Conservation (phyloP, 2,888 invertebrate species). For the Noctuana brunneofusca region DNA sequence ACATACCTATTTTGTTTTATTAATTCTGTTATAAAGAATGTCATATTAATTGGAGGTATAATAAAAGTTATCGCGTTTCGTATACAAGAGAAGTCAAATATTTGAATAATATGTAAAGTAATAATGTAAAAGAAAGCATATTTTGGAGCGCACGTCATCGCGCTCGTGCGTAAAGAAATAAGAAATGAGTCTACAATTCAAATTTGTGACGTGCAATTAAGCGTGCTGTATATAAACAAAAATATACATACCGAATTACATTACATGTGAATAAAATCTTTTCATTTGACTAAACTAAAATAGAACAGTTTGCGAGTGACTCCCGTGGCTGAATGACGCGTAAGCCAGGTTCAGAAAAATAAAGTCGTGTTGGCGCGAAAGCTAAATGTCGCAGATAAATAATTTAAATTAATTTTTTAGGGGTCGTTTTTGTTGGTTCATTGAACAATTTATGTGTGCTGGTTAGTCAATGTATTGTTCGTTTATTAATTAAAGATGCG, state of each 20-base stretch:
- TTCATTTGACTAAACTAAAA: conserved; percentile 63
- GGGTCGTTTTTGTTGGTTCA: not conserved
- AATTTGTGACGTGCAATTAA: conserved; percentile 37
- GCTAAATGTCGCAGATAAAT: conserved; percentile 36
- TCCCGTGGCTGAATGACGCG: conserved; percentile 57
- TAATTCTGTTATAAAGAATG: too few species aligned
- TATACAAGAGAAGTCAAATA: too few species aligned
- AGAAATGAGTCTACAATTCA: conserved; percentile 27
- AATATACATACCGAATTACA: conserved; percentile 50
- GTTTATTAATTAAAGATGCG: conserved; percentile 47
- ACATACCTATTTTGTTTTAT: too few species aligned
- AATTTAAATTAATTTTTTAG: not conserved
- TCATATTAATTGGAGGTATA: too few species aligned
- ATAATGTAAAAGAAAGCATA: not conserved
- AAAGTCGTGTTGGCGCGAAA: conserved; percentile 54
- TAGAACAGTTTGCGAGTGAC: conserved; percentile 71
- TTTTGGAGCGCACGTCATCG: not conserved
- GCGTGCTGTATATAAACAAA: conserved; percentile 43
- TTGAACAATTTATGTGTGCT: conserved; percentile 38
- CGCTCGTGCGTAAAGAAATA: conserved; percentile 7
- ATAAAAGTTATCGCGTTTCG: too few species aligned
- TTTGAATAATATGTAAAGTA: too few species aligned
- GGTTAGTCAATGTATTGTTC: conserved; percentile 36
- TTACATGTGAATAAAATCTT: conserved; percentile 54
- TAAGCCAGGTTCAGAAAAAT: conserved; percentile 49